Evolutionary conservation across 2,797 vertebrate genomes (phyloP), one percentile per base, ranked within the genome.

Genomic region (Poecilia velifera): DNA sequence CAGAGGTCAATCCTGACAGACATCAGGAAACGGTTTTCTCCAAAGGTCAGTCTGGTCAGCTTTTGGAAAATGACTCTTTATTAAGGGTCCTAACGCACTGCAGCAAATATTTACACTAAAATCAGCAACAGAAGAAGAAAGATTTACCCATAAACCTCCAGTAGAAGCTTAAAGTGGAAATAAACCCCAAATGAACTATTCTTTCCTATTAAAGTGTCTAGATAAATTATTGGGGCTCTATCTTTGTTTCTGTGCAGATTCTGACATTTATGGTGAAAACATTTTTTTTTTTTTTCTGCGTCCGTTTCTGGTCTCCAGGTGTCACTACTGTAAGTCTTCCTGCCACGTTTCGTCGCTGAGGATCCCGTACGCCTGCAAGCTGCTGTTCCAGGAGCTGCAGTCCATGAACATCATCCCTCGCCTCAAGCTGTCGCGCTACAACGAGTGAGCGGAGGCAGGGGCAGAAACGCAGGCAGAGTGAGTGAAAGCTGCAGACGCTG

Each of bases 381-480:
- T 99, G 87, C 97, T 99, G 68, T 99, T 99, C 93, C 98, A 99
- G 93, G 98, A 99, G 84, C 94, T 99, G 70, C 98, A 99, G 94
- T 99, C 98, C 62, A 99, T 99, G 98, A 99, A 99, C 95, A 99
- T 99, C 82, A 97, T 99, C 90, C 98, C 98, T 72, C 96, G 98
- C 88, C 94, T 99, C 75, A 99, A 98, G 93, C 96, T 99, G 84
- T 94, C 98, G 1, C 98, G 97, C 81, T 99, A 99, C 95, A 99
- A 99, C 20, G 98, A 99, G 74, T 97, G 93, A 96, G 90, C 73
- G 53, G 74, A 45, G 41, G 10, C 78, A 70, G 72, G 64, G 82
- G 81, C 76, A 68, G 64, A 77, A 45, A 55, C 46, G 1, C 53
- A 20, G 81, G 68, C 53, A 51, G 59, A 78, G 78, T 86, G 86